Evolutionary conservation across 2,113 vertebrate genomes (phyloP).

Genomic region (Plecotus auritus): DNA sequence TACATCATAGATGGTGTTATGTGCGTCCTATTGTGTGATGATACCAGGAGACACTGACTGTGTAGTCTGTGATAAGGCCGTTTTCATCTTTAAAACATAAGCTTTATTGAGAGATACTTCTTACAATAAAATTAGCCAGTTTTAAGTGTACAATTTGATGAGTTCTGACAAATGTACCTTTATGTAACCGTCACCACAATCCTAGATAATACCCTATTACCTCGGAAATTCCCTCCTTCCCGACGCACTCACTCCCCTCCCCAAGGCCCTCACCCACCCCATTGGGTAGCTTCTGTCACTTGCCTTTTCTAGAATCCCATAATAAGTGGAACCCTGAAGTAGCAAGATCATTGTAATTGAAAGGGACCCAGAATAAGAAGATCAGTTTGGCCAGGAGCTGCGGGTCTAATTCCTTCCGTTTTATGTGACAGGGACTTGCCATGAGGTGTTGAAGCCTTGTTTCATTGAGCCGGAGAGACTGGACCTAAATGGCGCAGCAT

Average conservation of each 20-base stretch:
- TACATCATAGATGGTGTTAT: background rate
- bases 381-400: background rate
- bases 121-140: background rate
- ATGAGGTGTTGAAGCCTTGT: constrained; percentile 87
- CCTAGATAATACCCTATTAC: background rate
- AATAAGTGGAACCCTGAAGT: background rate
- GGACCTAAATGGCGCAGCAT: constrained; percentile 91
- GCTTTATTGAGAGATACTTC: background rate
- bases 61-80: background rate
- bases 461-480: constrained; percentile 78
- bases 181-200: background rate
- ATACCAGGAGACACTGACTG: background rate
- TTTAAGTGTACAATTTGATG: background rate
- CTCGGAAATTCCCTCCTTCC: background rate
- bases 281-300: background rate
- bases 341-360: background rate
- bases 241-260: background rate
- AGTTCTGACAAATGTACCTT: background rate
- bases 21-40: background rate
- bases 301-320: background rate
- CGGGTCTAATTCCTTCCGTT: constrained; percentile 47
- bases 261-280: background rate
- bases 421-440: constrained; percentile 78
- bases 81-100: background rate
- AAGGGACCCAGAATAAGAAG: background rate